Evolutionary conservation across 2,797 vertebrate species (phyloP), one percentile per base, ranked within the genome.

Genomic region (Salmo trutta): DNA sequence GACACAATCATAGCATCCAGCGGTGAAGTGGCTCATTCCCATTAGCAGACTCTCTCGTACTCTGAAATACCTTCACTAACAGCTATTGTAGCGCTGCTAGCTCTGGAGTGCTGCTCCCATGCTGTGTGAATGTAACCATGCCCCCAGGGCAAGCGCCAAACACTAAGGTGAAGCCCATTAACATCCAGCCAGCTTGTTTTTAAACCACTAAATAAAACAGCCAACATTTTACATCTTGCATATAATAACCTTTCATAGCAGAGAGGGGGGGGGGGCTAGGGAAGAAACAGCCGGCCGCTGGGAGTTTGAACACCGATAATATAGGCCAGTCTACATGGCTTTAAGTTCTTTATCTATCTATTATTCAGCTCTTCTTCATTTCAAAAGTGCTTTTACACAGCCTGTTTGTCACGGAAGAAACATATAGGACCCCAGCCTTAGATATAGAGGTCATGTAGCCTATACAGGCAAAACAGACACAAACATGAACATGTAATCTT

Each of bases 111-210:
- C 84, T 84, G 89, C 84, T 90, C 89, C 74, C 86, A 88, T 4
- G 80, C 84, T 62, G 76, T 88, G 87, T n/a, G 75, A 81, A 88
- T 68, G 82, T 88, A 79, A 52, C 81, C 77, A 78, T 82, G 89
- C 87, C 92, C 86, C 51, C 54, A 91, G 90, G 88, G 88, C 87
- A 86, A 33, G 24, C 65, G 53, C n/a, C 75, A 87, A 88, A 70
- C 83, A 81, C 85, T 83, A 88, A 91, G 88, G 89, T 92, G 89
- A 90, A 92, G 90, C 91, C 89, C 87, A 93, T 92, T 93, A 92
- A 90, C 89, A 88, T 84, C 86, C 74, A 51, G 85, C 47, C 82
- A 85, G 86, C 91, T 90, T 91, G 83, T 90, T 91, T 92, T 90
- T 62, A 90, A 85, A 90, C 88, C 90, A 85, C 90, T 88, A 92